These are phyloP conservation scores for Micronycteris hirsuta DNA, from an alignment of 2,113 vertebrate genomes.

Conservation along the genomic window DNA sequence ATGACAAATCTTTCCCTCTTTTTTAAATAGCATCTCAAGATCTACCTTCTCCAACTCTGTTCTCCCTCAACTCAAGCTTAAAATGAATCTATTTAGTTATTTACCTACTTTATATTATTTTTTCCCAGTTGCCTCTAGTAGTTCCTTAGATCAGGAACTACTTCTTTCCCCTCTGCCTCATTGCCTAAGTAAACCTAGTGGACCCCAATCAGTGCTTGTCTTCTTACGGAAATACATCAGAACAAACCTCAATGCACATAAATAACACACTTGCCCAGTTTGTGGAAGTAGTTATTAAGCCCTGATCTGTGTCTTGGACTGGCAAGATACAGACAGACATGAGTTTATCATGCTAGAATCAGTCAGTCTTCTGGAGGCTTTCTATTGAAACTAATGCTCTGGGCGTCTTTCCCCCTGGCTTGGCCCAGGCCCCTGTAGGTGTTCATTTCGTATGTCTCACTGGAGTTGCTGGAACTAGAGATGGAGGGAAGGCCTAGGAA, in stretches of 20 bases:
- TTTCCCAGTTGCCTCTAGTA: not conserved
- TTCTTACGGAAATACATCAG: not conserved
- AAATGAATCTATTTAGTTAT: not conserved
- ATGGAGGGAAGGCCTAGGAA: not conserved
- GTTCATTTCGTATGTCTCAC: not conserved
- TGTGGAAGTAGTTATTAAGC: not conserved
- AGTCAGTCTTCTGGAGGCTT: not conserved
- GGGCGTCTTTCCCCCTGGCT: not conserved
- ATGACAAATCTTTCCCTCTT: not conserved
- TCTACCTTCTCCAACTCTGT: not conserved
- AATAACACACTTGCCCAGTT: not conserved
- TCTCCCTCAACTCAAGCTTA: not conserved
- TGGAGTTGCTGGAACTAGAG: not conserved
- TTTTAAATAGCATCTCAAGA: not conserved
- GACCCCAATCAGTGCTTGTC: not conserved
- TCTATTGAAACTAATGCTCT: not conserved
- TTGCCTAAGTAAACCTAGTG: not conserved
- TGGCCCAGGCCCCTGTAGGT: not conserved
- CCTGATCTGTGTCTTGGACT: not conserved
- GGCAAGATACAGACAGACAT: not conserved
- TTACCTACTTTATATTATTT: not conserved
- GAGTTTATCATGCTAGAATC: not conserved
- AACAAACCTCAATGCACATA: not conserved
- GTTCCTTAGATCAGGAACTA: not conserved
- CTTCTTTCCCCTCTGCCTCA: not conserved